Percentiles rank a stretch among this genome's conserved stretches.
These are phyloP conservation scores for Myoxocephalus aenaeus DNA, from an alignment of 2,797 vertebrate species.

Conservation along the genomic window DNA sequence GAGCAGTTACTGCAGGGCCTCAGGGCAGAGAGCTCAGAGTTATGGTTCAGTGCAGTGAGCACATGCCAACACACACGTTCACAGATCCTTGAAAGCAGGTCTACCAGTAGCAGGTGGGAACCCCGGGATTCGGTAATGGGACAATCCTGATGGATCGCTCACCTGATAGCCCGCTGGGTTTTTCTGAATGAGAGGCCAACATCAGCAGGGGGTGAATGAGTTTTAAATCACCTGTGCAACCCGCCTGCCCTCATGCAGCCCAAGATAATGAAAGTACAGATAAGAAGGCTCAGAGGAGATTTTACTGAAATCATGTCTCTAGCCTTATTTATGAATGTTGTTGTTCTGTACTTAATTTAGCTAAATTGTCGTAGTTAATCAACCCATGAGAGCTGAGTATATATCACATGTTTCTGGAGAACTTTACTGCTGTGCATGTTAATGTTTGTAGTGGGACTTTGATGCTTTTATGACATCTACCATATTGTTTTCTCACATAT, in stretches of 20 bases:
- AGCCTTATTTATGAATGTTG: neutral
- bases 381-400: neutral
- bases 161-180: slow-evolving; percentile 53
- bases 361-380: slow-evolving; percentile 2
- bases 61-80: slow-evolving; percentile 10
- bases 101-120: slow-evolving; percentile 69
- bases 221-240: slow-evolving; percentile 66
- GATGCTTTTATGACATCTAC: slow-evolving; percentile 11
- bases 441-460: neutral
- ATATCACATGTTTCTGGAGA: neutral
- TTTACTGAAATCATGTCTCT: slow-evolving; percentile 24
- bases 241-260: neutral
- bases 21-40: slow-evolving; percentile 19
- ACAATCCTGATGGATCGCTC: slow-evolving; percentile 71
- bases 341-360: neutral
- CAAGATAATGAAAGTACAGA: neutral
- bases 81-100: slow-evolving; percentile 29
- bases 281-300: slow-evolving; percentile 4
- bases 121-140: slow-evolving; percentile 71
- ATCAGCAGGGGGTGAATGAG: slow-evolving; percentile 63
- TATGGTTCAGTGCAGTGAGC: slow-evolving; percentile 14
- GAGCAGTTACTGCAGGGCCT: slow-evolving; percentile 33
- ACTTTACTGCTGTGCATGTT: neutral
- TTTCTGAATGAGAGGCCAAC: slow-evolving; percentile 49
- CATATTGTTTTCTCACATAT: neutral